Conservation (phyloP, 2,797 vertebrate genomes). For the Gobionotothen gibberifrons region DNA sequence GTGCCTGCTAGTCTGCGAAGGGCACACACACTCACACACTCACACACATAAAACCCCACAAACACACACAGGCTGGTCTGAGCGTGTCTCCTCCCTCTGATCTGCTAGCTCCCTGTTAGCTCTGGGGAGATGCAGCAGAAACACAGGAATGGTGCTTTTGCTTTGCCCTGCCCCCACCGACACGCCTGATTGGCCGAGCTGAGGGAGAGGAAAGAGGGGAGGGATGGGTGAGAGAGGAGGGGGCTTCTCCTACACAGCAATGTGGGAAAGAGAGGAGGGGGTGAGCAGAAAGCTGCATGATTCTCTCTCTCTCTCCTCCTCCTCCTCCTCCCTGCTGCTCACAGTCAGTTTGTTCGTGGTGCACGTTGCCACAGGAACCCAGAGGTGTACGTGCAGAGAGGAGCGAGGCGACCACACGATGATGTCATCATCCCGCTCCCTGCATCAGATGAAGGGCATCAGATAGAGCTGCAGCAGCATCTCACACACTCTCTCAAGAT, state of each 20-base stretch:
- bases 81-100: constrained; percentile 62
- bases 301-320: background rate
- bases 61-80: constrained; percentile 47
- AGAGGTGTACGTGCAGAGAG: constrained; percentile 66
- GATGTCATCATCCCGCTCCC: constrained; percentile 58
- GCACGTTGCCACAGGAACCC: constrained; percentile 59
- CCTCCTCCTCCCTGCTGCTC: too few species aligned
- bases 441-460: constrained; percentile 34
- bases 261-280: background rate
- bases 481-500: background rate
- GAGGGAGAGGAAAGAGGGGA: constrained; percentile 16
- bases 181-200: constrained; percentile 69
- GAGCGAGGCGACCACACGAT: constrained; percentile 40
- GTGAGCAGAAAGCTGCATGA: constrained; percentile 37
- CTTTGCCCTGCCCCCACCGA: constrained; percentile 69
- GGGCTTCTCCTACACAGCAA: constrained; percentile 42
- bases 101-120: constrained; percentile 64
- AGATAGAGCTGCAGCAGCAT: background rate
- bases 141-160: constrained; percentile 66
- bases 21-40: constrained; percentile 43
- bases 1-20: constrained; percentile 64
- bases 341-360: constrained; percentile 35
- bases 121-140: constrained; percentile 62
- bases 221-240: constrained; percentile 9
- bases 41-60: constrained; percentile 19